phyloP scores from a whole-genome alignment of 2,797 vertebrate species.

The Lutra lutra region DNA sequence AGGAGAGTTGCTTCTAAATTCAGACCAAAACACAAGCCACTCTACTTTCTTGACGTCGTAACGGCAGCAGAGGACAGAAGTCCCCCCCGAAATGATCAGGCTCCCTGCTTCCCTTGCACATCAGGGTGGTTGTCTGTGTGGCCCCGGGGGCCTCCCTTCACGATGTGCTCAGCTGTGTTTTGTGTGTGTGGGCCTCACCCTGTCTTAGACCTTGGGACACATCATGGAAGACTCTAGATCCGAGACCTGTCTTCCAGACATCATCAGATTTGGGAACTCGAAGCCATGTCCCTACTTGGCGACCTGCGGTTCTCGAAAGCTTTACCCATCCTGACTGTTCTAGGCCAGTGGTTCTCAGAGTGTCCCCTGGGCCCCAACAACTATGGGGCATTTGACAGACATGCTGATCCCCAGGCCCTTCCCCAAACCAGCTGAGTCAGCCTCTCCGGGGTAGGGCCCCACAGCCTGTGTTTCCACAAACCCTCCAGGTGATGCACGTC shows the following conservation, averaged over 20 bases:
- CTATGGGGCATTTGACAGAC: background rate
- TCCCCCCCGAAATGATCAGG: background rate
- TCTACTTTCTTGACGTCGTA: background rate
- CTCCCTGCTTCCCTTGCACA: background rate
- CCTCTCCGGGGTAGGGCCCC: background rate
- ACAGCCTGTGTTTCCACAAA: background rate
- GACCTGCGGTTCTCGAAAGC: background rate
- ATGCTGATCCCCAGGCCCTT: background rate
- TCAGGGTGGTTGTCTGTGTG: background rate
- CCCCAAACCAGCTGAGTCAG: background rate
- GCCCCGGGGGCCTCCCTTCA: background rate
- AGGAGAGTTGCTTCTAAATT: slow-evolving; percentile 49
- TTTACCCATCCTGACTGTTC: background rate
- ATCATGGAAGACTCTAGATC: background rate
- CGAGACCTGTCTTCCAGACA: background rate
- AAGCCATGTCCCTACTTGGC: background rate
- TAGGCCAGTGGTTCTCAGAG: background rate
- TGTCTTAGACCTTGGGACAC: background rate
- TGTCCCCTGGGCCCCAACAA: background rate
- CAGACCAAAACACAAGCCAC: slow-evolving; percentile 44
- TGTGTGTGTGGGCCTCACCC: background rate
- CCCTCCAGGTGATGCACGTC: background rate
- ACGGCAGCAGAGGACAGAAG: background rate
- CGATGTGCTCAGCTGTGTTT: background rate
- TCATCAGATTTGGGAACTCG: background rate